Base-by-base conservation (phyloP, 2,113 vertebrate species). In the Phocoena phocoena region DNA sequence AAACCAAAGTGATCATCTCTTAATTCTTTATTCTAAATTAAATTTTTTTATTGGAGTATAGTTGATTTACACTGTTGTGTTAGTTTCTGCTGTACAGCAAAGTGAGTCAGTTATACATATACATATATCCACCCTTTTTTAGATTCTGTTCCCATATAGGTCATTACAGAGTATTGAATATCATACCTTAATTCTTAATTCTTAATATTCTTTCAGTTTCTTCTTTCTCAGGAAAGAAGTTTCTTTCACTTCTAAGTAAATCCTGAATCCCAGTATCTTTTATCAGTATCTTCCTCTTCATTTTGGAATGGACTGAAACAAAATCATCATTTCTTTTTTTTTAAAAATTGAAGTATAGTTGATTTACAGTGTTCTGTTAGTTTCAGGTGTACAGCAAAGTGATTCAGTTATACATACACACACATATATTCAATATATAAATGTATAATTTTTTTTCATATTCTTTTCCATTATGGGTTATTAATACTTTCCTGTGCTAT, bases 181-280 rank as follows among this genome's bases (percentile, higher is more conserved):
- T 47, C 28, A 53, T 17, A 53, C 50, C 50, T 53, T 53, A 53
- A 74, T 74, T 18, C 41, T 74, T 91, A 96, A 68, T 82, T 80
- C n/a, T 87, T 87, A 92, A 68, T 85, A 83, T 60, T 92, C 62
- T 60, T 90, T 71, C 86, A 92, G 47, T 82, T 82, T 95, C 53
- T 95, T 83, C 5, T 53, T 92, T 76, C 36, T 93, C 28, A 60
- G 74, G 62, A 93, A 87, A 73, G 26, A 74, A 44, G 11, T 50
- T 23, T 67, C 73, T 96, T 96, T 95, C 8, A 83, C 65, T 83
- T 96, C 44, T 87, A 31, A 90, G 36, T 90, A 68, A 73, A 79
- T 47, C 10, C n/a, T 92, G 73, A 53, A 17, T 53, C 15, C 50
- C 15, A 53, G 50, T 53, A 53, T 53, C 50, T 53, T 53, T 53